Conservation (phyloP, 2,113 vertebrate genomes). For the Muscicapa adusta region DNA sequence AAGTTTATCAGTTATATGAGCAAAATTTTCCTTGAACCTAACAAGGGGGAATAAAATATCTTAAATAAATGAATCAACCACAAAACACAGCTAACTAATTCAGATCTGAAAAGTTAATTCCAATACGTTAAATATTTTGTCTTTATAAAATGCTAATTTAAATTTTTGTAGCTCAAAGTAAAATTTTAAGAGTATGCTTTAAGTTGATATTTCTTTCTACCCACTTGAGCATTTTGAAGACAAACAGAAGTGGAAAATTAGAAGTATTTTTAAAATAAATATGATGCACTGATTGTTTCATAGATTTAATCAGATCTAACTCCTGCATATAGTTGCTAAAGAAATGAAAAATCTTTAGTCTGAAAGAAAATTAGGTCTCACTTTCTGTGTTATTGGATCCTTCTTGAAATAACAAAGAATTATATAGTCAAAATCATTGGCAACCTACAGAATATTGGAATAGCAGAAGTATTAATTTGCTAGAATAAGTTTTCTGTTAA, state of each 20-base stretch:
- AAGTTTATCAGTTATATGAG: background rate
- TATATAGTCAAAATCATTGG: background rate
- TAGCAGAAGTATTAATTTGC: background rate
- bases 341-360: background rate
- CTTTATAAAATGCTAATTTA: background rate
- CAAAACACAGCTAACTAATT: background rate
- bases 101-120: background rate
- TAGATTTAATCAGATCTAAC: background rate
- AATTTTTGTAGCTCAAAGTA: constrained; percentile 1
- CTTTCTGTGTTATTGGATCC: background rate
- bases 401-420: background rate
- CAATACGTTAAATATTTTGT: background rate
- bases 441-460: background rate
- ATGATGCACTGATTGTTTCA: background rate
- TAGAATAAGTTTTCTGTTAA: background rate
- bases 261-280: background rate
- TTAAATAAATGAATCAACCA: background rate
- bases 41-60: background rate
- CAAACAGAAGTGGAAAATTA: background rate
- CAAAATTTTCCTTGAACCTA: background rate
- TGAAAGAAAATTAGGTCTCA: background rate
- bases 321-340: background rate
- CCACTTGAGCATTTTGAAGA: background rate
- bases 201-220: background rate
- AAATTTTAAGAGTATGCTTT: background rate